These are phyloP conservation scores for Misgurnus anguillicaudatus DNA, from an alignment of 2,113 vertebrate genomes.

Conservation along the genomic window DNA sequence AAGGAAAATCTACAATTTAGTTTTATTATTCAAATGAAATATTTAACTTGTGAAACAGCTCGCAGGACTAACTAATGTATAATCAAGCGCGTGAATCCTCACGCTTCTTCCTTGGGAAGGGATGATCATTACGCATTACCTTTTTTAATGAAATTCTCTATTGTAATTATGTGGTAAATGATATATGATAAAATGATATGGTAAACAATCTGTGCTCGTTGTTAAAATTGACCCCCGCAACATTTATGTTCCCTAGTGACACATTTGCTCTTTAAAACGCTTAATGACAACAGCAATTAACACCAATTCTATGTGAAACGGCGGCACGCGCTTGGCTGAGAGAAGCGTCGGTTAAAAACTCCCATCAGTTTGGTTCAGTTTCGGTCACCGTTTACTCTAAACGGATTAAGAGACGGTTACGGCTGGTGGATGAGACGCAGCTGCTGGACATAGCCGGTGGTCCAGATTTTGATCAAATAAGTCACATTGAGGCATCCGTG, in stretches of 20 bases:
- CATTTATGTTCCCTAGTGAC: slow-evolving; percentile 2
- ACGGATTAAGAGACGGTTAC: neutral
- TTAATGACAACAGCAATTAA: neutral
- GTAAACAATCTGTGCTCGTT: slow-evolving; percentile 18
- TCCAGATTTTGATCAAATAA: slow-evolving; percentile 33
- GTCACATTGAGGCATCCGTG: slow-evolving; percentile 45
- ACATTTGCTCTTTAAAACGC: neutral
- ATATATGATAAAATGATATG: neutral
- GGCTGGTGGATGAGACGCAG: neutral
- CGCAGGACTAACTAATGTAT: neutral
- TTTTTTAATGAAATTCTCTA: slow-evolving; percentile 21
- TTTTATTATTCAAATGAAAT: neutral
- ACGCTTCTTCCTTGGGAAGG: neutral
- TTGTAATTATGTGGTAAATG: too few relatives aligned
- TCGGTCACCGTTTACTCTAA: neutral
- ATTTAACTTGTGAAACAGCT: slow-evolving; percentile 15
- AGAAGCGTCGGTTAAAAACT: neutral
- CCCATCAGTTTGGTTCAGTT: neutral
- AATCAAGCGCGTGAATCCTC: slow-evolving; percentile 9
- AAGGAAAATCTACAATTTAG: neutral
- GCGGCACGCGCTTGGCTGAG: neutral
- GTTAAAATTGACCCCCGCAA: neutral
- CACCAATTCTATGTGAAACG: neutral
- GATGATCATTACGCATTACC: neutral
- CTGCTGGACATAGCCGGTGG: slow-evolving; percentile 8